phyloP scores from a whole-genome alignment of 2,797 vertebrate genomes.

The Rhinichthys osculus region DNA sequence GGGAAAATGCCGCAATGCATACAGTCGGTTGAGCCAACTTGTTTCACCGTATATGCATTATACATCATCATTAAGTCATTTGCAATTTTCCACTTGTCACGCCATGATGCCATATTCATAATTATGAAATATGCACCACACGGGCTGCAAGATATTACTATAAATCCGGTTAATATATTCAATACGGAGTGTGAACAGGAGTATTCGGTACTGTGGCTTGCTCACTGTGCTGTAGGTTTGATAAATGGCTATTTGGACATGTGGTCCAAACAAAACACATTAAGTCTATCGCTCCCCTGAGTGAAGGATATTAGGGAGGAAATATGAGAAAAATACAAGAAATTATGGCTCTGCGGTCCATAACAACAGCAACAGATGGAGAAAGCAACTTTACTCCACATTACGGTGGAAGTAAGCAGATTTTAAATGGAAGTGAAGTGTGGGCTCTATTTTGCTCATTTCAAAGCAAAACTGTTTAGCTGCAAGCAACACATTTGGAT shows the following conservation, averaged over 20 bases:
- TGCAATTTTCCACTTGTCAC: slow-evolving; percentile 62
- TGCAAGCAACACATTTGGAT: slow-evolving; percentile 10
- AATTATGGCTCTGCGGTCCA: background rate
- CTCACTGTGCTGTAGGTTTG: slow-evolving; percentile 49
- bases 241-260: slow-evolving; percentile 52
- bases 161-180: slow-evolving; percentile 57
- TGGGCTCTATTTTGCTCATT: slow-evolving; percentile 25
- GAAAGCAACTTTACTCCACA: slow-evolving; percentile 1
- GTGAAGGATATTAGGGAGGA: slow-evolving; percentile 25
- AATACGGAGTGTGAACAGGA: slow-evolving; percentile 37
- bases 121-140: slow-evolving; percentile 65
- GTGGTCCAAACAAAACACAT: slow-evolving; percentile 10
- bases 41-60: slow-evolving; percentile 63
- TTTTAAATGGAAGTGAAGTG: slow-evolving; percentile 12
- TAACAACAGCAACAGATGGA: slow-evolving; percentile 18
- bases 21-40: slow-evolving; percentile 47
- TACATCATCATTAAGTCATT: slow-evolving; percentile 61
- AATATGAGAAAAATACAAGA: slow-evolving; percentile 35
- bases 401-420: slow-evolving; percentile 8
- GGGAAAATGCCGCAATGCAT: slow-evolving; percentile 24
- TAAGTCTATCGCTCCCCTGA: slow-evolving; percentile 18
- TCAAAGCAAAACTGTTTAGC: slow-evolving; percentile 21
- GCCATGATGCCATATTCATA: slow-evolving; percentile 59
- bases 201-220: slow-evolving; percentile 46
- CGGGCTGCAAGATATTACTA: slow-evolving; percentile 49